A percentile compares a stretch with the other conserved stretches of the same genome.
Conservation (phyloP, 2,888 invertebrate genomes). For the Adelognathus sp. region DNA sequence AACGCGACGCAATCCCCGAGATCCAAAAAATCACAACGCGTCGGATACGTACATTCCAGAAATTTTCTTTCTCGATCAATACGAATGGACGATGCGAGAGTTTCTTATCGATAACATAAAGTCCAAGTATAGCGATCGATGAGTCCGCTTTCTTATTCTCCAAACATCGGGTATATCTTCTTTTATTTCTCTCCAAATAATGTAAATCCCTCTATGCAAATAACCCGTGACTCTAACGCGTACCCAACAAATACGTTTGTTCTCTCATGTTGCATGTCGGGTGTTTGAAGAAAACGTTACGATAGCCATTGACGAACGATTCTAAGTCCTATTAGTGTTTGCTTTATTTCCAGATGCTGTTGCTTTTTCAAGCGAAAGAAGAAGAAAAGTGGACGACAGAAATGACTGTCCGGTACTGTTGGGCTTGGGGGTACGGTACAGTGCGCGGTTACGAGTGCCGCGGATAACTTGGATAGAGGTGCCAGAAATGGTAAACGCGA, state of each 20-base stretch:
- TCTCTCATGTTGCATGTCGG: slow-evolving; percentile 66
- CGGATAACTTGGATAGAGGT: slow-evolving; percentile 53
- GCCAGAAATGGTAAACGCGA: slow-evolving; percentile 32
- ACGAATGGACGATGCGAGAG: slow-evolving; percentile 66
- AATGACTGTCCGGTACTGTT: slow-evolving; percentile 91
- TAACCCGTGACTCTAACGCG: no score
- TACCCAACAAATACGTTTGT: no score
- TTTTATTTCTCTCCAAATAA: background rate
- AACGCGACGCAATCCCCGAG: slow-evolving; percentile 49
- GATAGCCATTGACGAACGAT: slow-evolving; percentile 68
- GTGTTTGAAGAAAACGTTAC: slow-evolving; percentile 49
- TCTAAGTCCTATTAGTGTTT: slow-evolving; percentile 81
- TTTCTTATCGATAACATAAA: slow-evolving; percentile 69
- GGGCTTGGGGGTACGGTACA: slow-evolving; percentile 84
- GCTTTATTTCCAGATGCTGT: slow-evolving; percentile 93
- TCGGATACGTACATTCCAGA: slow-evolving; percentile 23
- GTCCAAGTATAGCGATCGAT: slow-evolving; percentile 50
- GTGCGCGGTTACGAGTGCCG: slow-evolving; percentile 77
- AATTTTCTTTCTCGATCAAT: slow-evolving; percentile 32
- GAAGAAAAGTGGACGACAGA: slow-evolving; percentile 96
- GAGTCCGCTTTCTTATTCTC: background rate
- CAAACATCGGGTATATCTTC: background rate
- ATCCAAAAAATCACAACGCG: slow-evolving; percentile 50
- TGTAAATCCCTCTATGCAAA: background rate
- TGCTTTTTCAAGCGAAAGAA: slow-evolving; percentile 99